These are phyloP conservation scores for Meloidogyne hapla DNA, from an alignment of 1,140 invertebrate species.

Conservation along the genomic window DNA sequence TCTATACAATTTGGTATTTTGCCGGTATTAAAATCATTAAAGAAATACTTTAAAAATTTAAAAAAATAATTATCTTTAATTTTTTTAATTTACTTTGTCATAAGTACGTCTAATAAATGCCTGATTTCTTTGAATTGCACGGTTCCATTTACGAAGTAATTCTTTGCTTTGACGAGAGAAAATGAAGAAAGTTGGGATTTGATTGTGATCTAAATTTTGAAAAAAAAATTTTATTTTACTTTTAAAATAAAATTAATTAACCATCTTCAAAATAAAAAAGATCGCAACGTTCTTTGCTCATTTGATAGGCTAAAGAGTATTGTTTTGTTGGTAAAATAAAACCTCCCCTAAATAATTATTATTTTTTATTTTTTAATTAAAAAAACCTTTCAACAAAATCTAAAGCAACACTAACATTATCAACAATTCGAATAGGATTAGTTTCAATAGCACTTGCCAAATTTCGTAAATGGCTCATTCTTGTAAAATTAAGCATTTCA, in stretches of 20 bases:
- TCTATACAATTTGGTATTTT: constrained; percentile 38
- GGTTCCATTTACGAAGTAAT: constrained; percentile 41
- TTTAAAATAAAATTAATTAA: constrained; percentile 7
- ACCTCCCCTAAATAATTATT: constrained; percentile 30
- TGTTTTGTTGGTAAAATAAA: constrained; percentile 49
- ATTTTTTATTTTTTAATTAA: not conserved
- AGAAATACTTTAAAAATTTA: constrained; percentile 40
- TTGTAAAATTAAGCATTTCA: constrained; percentile 30
- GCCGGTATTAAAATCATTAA: constrained; percentile 31
- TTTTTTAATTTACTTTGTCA: not conserved
- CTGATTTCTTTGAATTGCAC: constrained; percentile 42
- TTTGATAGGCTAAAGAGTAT: constrained; percentile 33
- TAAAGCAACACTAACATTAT: constrained; percentile 32
- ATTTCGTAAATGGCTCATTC: constrained; percentile 39
- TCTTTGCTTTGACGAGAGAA: constrained; percentile 35
- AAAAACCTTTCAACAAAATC: constrained; percentile 40
- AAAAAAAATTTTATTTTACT: not conserved
- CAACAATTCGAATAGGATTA: constrained; percentile 41
- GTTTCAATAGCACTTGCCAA: constrained; percentile 32
- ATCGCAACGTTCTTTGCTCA: constrained; percentile 44
- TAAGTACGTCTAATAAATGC: constrained; percentile 42
- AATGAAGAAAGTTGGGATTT: constrained; percentile 41
- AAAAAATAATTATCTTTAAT: not conserved
- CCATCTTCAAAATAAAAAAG: constrained; percentile 45
- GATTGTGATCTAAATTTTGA: constrained; percentile 32